Percentiles rank a stretch among this genome's conserved stretches.
These are phyloP conservation scores for Halcyon leucocephala DNA, from an alignment of 2,797 vertebrate species.

Conservation along the genomic window DNA sequence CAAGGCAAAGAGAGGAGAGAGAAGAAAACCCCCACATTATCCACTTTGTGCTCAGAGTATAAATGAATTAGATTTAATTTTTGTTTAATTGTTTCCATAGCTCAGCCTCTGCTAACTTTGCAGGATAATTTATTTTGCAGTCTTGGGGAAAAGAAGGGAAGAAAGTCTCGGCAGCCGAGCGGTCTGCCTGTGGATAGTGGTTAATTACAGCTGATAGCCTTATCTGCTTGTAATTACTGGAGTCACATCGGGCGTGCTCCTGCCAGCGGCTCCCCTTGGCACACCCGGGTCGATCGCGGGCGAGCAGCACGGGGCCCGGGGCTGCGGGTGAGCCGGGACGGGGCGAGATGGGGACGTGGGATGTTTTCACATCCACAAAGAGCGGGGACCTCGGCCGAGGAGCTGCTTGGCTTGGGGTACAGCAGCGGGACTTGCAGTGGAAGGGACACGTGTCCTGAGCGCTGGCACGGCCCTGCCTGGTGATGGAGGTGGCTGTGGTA, in stretches of 20 bases:
- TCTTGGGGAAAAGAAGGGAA: conserved; percentile 81
- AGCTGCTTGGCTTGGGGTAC: not conserved
- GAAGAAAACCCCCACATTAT: conserved; percentile 77
- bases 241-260: conserved; percentile 68
- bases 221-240: conserved; percentile 84
- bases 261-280: not conserved
- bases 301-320: rapidly evolving
- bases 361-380: too few relatives aligned
- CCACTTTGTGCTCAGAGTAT: conserved; percentile 85
- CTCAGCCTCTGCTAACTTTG: conserved; percentile 85
- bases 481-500: not conserved
- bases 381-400: rapidly evolving
- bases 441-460: rapidly evolving
- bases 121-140: conserved; percentile 89
- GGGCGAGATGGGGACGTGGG: rapidly evolving
- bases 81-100: conserved; percentile 92
- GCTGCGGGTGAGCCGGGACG: too few relatives aligned
- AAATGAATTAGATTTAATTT: conserved; percentile 92
- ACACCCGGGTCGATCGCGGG: conserved; percentile 42
- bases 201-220: conserved; percentile 90
- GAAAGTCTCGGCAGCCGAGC: conserved; percentile 7
- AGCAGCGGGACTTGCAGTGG: too few relatives aligned
- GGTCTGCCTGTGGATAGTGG: conserved; percentile 76
- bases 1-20: conserved; percentile 68
- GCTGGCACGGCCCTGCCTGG: rapidly evolving